Base-by-base conservation (phyloP, 2,113 vertebrate species). In the Phalacrocorax pelagicus region DNA sequence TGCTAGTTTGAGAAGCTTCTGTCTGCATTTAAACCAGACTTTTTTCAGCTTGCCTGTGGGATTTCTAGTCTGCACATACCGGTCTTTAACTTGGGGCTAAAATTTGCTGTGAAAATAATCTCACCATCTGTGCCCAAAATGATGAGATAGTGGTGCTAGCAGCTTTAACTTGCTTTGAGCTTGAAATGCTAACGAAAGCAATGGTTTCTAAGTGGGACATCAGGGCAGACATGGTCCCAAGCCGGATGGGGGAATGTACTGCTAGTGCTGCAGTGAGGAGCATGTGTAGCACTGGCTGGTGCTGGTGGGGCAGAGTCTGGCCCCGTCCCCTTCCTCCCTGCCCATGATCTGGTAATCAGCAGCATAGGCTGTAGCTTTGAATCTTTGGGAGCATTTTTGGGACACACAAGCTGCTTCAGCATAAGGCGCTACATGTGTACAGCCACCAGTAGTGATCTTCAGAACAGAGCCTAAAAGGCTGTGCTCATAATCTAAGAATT, bases 91-190 rank as follows among this genome's bases (percentile, higher is more conserved):
- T 66, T 44, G 44, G 49, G 91, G 66, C 61, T 94, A 69, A 93
- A 93, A 42, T 32, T 82, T 58, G 61, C 70, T 94, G 81, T 94
- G 92, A 95, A 96, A 97, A 96, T 96, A 94, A 95, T 93, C 92
- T 96, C 46, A 11, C 94, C 96, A 94, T 96, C 94, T 97, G 93
- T 91, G 65, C 87, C 74, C 61, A 62, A 63, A 93, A 42, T 3
- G 42, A 67, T 65, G 77, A 83, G 47, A 69, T 82, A 77, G 54
- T 82, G 77, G 54, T 80, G 74, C 62, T 49, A 57, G 66, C 78
- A 80, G 85, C 85, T 91, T 77, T 79, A 71, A 84, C 80, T 80
- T 44, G 51, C 54, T 78, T 75, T 51, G 81, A 51, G 44, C 58
- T 72, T 78, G 65, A 86, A 88, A 89, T 81, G 9, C 38, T 67